Base-by-base conservation (phyloP, 1,140 invertebrate species). In the Sipha flava region DNA sequence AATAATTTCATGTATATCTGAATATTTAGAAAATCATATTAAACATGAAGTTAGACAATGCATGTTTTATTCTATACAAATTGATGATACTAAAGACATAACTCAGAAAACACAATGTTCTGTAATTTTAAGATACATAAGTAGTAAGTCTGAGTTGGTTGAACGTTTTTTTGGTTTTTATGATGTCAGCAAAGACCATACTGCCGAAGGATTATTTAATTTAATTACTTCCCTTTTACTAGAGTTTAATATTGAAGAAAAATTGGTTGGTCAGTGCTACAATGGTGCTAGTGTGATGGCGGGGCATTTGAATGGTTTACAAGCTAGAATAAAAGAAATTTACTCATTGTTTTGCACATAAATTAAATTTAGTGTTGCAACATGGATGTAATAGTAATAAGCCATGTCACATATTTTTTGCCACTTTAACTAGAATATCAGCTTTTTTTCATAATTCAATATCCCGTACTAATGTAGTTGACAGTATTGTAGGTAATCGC, bases 161-260 rank as follows among this genome's bases (percentile, higher is more conserved):
- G 82, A 83, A 83, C 72, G 81, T 16, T 81, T 83, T 80, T 79
- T 83, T 34, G 81, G 81, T 57, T 83, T 83, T 79, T 73, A 81
- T 81, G 79, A 82, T 79, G 82, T 81, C n/a, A 82, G 81, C 45
- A 21, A 66, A 45, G 66, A 80, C 79, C 62, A 64, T 73, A 80
- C 80, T 62, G 57, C 79, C 16, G 79, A 80, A 62, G 66, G 52
- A 31, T 79, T 82, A 64, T 81, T 62, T 80, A 59, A 82, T 54
- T 54, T 54, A 23, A 23, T 54, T 2, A 23, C 49, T 54, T 37
- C 21, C 7, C 80, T 29, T 49, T 81, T 37, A 16, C 14, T 47
- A 68, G 29, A 37, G 75, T 80, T 29, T 29, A 37, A 5, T 64
- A 64, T 31, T 37, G 34, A 64, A 64, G 6, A 29, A 29, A 64